These are phyloP conservation scores for Columba livia DNA, from an alignment of 2,113 vertebrate genomes.

Conservation along the genomic window DNA sequence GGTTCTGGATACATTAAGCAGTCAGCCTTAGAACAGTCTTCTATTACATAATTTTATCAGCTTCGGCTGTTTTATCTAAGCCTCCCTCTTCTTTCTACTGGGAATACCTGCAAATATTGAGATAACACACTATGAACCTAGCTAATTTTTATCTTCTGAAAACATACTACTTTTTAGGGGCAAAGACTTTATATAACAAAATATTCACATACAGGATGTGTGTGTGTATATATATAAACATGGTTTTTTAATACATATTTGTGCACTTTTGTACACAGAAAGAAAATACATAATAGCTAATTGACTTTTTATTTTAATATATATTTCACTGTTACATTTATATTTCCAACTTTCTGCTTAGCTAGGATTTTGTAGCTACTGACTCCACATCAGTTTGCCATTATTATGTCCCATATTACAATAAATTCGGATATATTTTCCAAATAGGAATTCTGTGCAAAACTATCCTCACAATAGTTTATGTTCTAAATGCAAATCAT, in stretches of 20 bases:
- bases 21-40: neutral
- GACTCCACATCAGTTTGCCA: neutral
- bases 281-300: neutral
- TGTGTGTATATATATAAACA: rapidly evolving
- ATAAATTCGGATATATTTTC: neutral
- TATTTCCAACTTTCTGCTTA: neutral
- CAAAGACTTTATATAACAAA: neutral
- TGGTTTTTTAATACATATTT: neutral
- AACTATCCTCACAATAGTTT: neutral
- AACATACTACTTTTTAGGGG: neutral
- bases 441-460: neutral
- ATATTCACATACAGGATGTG: neutral
- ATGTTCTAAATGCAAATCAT: neutral
- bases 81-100: neutral
- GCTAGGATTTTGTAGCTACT: neutral
- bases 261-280: neutral
- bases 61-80: neutral
- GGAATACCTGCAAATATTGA: neutral
- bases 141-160: conserved; percentile 14
- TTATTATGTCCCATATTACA: neutral
- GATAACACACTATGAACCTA: neutral
- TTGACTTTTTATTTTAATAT: neutral
- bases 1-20: neutral
- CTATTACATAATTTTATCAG: neutral
- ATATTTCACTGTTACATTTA: neutral